Evolutionary conservation across 2,797 vertebrate genomes (phyloP).

Genomic region (Tympanoctomys barrerae): DNA sequence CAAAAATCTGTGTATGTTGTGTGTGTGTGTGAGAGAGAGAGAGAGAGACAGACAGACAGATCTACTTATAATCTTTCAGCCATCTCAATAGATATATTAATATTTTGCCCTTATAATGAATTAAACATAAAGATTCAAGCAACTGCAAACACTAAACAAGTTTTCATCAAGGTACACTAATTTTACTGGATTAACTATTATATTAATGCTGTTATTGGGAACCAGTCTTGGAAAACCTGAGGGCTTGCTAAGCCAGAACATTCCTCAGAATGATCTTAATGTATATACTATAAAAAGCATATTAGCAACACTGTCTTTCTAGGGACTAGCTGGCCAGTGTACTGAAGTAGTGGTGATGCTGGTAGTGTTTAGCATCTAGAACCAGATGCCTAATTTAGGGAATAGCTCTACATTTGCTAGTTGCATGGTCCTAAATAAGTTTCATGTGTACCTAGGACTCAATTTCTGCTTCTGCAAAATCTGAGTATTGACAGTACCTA

Average conservation of each 20-base stretch:
- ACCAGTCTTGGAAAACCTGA: constrained; percentile 1
- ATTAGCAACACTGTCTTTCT: not conserved
- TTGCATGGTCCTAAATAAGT: not conserved
- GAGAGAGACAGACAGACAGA: not conserved
- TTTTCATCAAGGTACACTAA: not conserved
- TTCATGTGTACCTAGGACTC: not conserved
- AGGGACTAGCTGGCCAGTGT: not conserved
- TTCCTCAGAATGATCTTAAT: not conserved
- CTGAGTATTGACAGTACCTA: not conserved
- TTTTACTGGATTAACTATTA: not conserved
- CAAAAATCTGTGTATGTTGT: not conserved
- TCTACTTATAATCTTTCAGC: not conserved
- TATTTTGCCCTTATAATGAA: not conserved
- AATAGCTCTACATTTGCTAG: not conserved
- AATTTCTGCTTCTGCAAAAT: constrained; percentile 45
- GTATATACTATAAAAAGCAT: not conserved
- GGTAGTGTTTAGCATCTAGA: not conserved
- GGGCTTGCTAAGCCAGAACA: not conserved
- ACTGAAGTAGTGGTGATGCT: not conserved
- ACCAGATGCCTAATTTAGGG: not conserved
- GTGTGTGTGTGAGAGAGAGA: no score
- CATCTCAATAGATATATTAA: not conserved
- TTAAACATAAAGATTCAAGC: not conserved
- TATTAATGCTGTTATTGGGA: not conserved
- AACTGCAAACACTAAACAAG: constrained; percentile 14